Base-by-base conservation (phyloP, 2,113 vertebrate species). In the Apistogramma diplotaenia region DNA sequence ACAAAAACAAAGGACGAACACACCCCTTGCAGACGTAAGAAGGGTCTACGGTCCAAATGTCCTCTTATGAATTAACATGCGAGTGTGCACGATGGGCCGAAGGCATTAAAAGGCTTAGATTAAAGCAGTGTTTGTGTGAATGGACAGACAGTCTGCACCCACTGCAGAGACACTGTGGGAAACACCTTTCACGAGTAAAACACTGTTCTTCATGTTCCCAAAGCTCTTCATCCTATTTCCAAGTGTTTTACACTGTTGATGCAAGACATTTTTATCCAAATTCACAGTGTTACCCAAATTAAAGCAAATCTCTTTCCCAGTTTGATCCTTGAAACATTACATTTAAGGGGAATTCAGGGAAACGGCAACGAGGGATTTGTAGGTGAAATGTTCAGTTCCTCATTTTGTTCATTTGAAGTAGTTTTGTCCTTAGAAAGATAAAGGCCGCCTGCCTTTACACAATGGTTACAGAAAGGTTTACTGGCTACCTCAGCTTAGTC, bases 321-420 rank as follows among this genome's bases (percentile, higher is more conserved):
- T 55, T 53, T 0, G 8, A 35, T 54, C 81, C 25, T 74, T 75
- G 54, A 61, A 40, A 83, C 86, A 83, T 73, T 72, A 37, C 16
- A 46, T 37, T 73, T 37, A 2, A 76, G 16, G 25, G 16, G 25
- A 61, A 74, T 16, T 35, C 9, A 18, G 23, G 18, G 18, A 51
- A 55, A 23, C 29, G 56, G 49, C 51, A 46, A 37, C 46, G 35
- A 58, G 15, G 53, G 40, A 83, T 70, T 76, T 83, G 0, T 56
- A 27, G 70, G 31, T 29, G 6, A 79, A 75, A 43, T 29, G 49
- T 19, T 1, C 31, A 13, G 13, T 59, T 37, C 10, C 15, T 72
- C n/a, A 25, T 29, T 27, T 71, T 46, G 13, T 33, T 61, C 2
- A 7, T 58, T 79, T 37, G 4, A 12, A 58, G 21, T 27, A 49